Percentiles rank a stretch among this genome's conserved stretches.
These are phyloP conservation scores for Cryptotis parvus DNA, from an alignment of 2,113 vertebrate genomes.

Conservation along the genomic window DNA sequence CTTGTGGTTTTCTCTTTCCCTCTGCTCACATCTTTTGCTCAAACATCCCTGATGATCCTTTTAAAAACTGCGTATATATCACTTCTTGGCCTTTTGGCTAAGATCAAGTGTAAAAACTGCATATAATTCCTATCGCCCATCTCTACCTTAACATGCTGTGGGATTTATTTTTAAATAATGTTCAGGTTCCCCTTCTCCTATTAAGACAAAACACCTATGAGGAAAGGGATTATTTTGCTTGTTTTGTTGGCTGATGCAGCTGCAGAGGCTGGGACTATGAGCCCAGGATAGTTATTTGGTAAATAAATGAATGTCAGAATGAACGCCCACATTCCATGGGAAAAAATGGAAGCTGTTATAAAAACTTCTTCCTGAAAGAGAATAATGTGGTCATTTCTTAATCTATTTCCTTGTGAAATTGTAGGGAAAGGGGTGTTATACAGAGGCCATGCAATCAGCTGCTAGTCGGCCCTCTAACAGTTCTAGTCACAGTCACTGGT, in stretches of 20 bases:
- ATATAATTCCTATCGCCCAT: neutral
- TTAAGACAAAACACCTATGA: neutral
- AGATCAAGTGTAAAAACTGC: constrained; percentile 26
- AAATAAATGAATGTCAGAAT: constrained; percentile 10
- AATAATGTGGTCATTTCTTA: neutral
- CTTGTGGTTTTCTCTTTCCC: neutral
- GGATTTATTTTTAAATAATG: neutral
- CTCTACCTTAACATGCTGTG: neutral
- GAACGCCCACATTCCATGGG: neutral
- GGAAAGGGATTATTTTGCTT: neutral
- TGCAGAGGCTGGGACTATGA: neutral
- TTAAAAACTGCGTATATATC: constrained; percentile 11
- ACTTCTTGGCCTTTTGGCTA: no score
- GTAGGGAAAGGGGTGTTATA: neutral
- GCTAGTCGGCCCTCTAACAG: neutral
- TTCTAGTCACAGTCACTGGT: neutral
- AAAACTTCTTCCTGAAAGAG: neutral
- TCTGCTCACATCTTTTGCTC: neutral
- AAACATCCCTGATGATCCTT: neutral
- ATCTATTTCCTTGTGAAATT: neutral
- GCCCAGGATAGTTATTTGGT: neutral
- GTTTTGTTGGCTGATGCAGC: neutral
- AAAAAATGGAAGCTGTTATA: neutral
- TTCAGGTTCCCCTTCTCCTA: neutral
- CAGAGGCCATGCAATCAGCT: neutral